Evolutionary conservation across 2,113 vertebrate species (phyloP).

Genomic region (Pogonocichla stellata): DNA sequence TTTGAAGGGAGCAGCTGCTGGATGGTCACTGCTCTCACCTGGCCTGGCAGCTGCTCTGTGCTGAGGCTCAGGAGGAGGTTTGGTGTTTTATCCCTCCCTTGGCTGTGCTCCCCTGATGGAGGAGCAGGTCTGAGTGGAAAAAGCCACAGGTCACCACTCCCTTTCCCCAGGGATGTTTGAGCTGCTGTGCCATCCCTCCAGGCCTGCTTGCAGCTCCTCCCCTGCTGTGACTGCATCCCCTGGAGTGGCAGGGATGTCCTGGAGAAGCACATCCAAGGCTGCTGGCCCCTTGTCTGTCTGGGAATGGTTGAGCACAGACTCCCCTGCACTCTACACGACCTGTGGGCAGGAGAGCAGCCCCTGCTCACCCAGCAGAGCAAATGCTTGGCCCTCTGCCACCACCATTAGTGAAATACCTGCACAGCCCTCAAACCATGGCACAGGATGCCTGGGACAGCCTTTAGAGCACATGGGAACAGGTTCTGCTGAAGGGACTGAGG

Average conservation of each 20-base stretch:
- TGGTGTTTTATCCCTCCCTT: background rate
- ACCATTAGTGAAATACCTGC: background rate
- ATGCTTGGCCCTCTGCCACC: background rate
- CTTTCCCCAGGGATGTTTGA: background rate
- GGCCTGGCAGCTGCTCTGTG: background rate
- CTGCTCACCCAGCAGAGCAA: background rate
- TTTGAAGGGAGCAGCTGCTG: background rate
- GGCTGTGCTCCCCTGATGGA: background rate
- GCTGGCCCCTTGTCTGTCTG: accelerated
- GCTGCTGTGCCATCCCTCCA: background rate
- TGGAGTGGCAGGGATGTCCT: accelerated
- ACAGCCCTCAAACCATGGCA: background rate
- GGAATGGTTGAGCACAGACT: accelerated
- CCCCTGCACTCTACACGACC: accelerated
- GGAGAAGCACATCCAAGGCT: background rate
- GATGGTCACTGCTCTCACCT: background rate
- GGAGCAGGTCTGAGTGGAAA: background rate
- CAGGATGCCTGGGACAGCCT: background rate
- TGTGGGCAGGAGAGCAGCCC: background rate
- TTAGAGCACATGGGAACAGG: background rate
- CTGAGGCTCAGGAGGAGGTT: background rate
- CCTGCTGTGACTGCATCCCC: background rate
- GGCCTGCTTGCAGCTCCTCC: background rate
- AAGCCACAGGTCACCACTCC: background rate
- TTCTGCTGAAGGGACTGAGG: background rate